Percentiles rank a stretch among this genome's conserved stretches.
Conservation (phyloP, 2,888 invertebrate species). For the Heteropelma amictum region DNA sequence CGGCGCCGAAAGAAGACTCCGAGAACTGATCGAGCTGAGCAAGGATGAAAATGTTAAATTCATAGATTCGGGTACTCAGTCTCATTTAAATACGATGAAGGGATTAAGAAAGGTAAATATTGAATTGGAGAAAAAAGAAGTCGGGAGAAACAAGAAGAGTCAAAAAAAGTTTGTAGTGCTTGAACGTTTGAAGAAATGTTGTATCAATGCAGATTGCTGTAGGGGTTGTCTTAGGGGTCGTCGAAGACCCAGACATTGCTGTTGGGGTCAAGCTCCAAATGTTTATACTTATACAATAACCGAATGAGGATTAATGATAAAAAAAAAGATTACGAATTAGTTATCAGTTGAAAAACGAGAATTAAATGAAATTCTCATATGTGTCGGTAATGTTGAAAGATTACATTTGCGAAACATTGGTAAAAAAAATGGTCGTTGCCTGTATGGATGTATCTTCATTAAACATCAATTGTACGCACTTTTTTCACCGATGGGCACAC, state of each 20-base stretch:
- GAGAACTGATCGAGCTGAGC: slow-evolving; percentile 37
- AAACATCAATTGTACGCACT: too few relatives aligned
- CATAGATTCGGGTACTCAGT: neutral
- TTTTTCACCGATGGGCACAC: too few relatives aligned
- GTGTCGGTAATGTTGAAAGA: too few relatives aligned
- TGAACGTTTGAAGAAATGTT: slow-evolving; percentile 21
- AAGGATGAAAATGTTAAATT: neutral
- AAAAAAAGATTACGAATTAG: too few relatives aligned
- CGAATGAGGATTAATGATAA: neutral
- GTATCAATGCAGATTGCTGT: slow-evolving; percentile 23
- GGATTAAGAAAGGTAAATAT: neutral
- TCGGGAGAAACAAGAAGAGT: neutral
- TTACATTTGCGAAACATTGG: too few relatives aligned
- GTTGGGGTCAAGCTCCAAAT: neutral
- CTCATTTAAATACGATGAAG: neutral
- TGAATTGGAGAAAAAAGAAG: neutral
- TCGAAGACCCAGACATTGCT: neutral
- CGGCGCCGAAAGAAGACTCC: slow-evolving; percentile 20
- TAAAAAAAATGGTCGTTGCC: too few relatives aligned
- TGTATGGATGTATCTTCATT: too few relatives aligned
- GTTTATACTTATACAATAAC: slow-evolving; percentile 35
- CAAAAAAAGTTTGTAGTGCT: neutral
- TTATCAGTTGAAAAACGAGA: neutral
- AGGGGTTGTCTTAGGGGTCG: slow-evolving; percentile 11
- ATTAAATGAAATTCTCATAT: neutral